Percentiles rank a stretch among this genome's conserved stretches.
phyloP scores from a whole-genome alignment of 2,888 invertebrate species.

The Eupithecia tripunctaria region DNA sequence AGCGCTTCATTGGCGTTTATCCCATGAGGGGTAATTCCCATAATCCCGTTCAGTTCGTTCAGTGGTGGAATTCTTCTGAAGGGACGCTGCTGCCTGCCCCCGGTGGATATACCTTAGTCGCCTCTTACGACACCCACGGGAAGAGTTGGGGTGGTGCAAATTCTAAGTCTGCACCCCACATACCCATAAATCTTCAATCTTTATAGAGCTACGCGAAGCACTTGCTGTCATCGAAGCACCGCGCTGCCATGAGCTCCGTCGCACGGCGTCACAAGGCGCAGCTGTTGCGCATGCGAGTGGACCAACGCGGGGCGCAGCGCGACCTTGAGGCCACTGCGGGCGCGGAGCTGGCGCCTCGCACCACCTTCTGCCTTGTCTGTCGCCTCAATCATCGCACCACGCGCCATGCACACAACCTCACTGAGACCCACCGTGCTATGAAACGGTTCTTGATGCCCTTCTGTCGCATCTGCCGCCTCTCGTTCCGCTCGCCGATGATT shows the following conservation, averaged over 20 bases:
- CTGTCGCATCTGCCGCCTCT: constrained; percentile 90
- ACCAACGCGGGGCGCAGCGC: constrained; percentile 91
- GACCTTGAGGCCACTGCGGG: constrained; percentile 89
- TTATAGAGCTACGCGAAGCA: constrained; percentile 89
- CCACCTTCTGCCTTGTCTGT: constrained; percentile 90
- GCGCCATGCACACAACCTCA: constrained; percentile 90
- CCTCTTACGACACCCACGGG: too few relatives aligned
- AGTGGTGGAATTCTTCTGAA: too few relatives aligned
- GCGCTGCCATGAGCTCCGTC: constrained; percentile 89
- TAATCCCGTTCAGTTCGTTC: too few relatives aligned
- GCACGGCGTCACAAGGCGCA: constrained; percentile 90
- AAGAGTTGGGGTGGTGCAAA: too few relatives aligned
- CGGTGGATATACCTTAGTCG: too few relatives aligned
- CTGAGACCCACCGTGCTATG: constrained; percentile 92
- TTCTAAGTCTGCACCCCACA: too few relatives aligned
- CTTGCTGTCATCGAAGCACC: constrained; percentile 88
- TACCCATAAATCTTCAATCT: background rate
- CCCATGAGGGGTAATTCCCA: too few relatives aligned
- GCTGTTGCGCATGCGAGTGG: constrained; percentile 90
- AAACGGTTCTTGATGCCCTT: constrained; percentile 93
- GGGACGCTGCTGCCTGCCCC: too few relatives aligned
- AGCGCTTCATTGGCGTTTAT: too few relatives aligned
- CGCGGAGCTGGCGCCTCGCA: constrained; percentile 84
- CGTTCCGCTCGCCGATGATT: constrained; percentile 93
- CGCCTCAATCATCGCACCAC: constrained; percentile 90